Evolutionary conservation across 2,888 invertebrate species (phyloP).

Genomic region (Podotricha telesiphe): DNA sequence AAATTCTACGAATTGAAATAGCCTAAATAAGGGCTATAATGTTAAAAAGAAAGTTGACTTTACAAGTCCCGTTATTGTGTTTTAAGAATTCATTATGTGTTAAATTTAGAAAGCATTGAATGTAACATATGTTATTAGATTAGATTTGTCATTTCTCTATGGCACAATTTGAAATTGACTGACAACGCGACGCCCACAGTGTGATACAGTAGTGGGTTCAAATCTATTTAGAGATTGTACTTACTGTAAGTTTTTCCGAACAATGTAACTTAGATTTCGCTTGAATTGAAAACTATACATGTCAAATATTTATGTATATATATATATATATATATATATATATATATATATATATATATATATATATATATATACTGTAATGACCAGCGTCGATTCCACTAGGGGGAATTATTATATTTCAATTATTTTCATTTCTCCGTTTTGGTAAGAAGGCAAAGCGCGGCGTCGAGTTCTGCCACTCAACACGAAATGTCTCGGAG

Average conservation of each 20-base stretch:
- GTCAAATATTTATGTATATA: too few relatives aligned
- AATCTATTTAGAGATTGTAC: neutral
- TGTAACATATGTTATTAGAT: slow-evolving; percentile 12
- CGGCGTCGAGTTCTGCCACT: too few relatives aligned
- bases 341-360: too few relatives aligned
- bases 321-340: too few relatives aligned
- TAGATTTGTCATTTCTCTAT: slow-evolving; percentile 2
- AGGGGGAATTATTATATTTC: too few relatives aligned
- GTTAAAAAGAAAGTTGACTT: slow-evolving; percentile 20
- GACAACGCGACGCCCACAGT: neutral
- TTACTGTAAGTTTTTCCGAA: neutral
- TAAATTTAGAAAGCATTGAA: slow-evolving; percentile 21
- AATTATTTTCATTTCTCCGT: too few relatives aligned
- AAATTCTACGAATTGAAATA: slow-evolving; percentile 9
- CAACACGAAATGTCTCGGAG: too few relatives aligned
- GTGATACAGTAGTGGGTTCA: neutral
- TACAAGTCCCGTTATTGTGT: slow-evolving; percentile 8
- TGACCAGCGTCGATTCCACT: too few relatives aligned
- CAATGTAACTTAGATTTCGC: too few relatives aligned
- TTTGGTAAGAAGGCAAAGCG: too few relatives aligned
- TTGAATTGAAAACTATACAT: too few relatives aligned
- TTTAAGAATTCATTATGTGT: slow-evolving; percentile 14
- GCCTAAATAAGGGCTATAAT: slow-evolving; percentile 18
- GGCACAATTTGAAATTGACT: neutral
- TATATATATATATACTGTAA: too few relatives aligned